These are phyloP conservation scores for Laticauda laticaudata DNA, from an alignment of 2,113 vertebrate genomes.

Conservation along the genomic window DNA sequence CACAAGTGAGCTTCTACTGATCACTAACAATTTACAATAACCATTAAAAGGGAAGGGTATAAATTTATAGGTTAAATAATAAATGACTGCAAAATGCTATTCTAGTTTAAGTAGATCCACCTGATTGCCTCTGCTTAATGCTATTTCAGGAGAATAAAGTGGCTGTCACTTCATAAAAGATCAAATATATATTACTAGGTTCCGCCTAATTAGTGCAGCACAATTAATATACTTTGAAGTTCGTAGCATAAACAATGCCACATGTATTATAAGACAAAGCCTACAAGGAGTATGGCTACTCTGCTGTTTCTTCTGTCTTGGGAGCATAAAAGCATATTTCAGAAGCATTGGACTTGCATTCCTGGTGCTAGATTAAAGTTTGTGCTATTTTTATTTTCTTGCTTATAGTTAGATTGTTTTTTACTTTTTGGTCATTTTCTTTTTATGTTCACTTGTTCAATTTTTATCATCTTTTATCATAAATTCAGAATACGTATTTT, in stretches of 20 bases:
- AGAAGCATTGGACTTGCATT: background rate
- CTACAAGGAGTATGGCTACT: too few relatives aligned
- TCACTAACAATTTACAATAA: background rate
- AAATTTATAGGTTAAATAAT: background rate
- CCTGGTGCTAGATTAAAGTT: background rate
- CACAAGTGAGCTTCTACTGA: background rate
- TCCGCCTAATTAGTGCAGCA: background rate
- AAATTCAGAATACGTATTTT: background rate
- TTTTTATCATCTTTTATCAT: background rate
- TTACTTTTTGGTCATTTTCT: too few relatives aligned
- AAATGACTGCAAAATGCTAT: background rate
- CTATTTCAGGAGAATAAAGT: background rate
- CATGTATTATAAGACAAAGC: background rate
- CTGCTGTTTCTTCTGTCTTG: background rate
- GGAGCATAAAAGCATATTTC: background rate
- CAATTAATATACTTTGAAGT: constrained; percentile 1
- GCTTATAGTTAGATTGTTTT: background rate
- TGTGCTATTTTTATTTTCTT: background rate
- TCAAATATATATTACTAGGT: background rate
- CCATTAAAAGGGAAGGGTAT: background rate
- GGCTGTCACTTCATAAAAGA: background rate
- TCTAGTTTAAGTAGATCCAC: background rate
- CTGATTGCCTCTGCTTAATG: background rate
- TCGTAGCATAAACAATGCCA: background rate
- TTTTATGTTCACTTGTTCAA: background rate